Base-by-base conservation (phyloP, 1,140 invertebrate genomes). In the Piezodorus guildinii region DNA sequence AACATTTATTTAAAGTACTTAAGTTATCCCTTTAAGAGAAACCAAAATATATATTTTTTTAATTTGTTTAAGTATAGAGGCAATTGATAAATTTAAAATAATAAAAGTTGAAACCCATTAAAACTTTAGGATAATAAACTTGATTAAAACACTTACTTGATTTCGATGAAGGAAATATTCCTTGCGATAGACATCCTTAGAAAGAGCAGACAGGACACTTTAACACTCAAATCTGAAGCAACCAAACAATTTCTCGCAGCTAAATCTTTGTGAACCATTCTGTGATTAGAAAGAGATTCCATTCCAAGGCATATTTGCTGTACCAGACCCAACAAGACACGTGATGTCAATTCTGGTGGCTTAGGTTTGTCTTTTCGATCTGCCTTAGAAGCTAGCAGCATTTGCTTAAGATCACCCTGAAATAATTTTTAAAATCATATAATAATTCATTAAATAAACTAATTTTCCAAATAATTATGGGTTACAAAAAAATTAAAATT, bases 241-340 rank as follows among this genome's bases (percentile, higher is more conserved):
- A 96, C 85, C 17, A 95, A 75, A 72, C 94, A 92, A 74, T 98
- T 98, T n/a, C 94, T 80, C 0, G 94, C 86, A 6, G 94, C 93
- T 63, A 98, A 77, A 75, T 98, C 95, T 70, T 84, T 82, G 74
- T 95, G 91, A 4, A 92, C 84, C 44, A 90, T 77, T 30, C 89
- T 77, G 66, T 83, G 80, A 64, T 83, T 81, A 1, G 89, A 79
- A 27, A 96, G 75, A 66, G 91, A 85, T 69, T 91, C 88, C 79
- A 93, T 85, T 14, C 87, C 94, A n/a, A 81, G 77, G 0, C 88
- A 87, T 25, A 94, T 82, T 72, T 96, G 91, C 65, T 85, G 80
- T 2, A 83, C 80, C 6, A 92, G 77, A 0, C 83, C 79, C 0
- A 90, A 74, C 51, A 85, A 83, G 74, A 94, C 90, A 3, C 30